These are phyloP conservation scores for Tortrix viridana DNA, from an alignment of 2,888 invertebrate genomes.

Conservation along the genomic window DNA sequence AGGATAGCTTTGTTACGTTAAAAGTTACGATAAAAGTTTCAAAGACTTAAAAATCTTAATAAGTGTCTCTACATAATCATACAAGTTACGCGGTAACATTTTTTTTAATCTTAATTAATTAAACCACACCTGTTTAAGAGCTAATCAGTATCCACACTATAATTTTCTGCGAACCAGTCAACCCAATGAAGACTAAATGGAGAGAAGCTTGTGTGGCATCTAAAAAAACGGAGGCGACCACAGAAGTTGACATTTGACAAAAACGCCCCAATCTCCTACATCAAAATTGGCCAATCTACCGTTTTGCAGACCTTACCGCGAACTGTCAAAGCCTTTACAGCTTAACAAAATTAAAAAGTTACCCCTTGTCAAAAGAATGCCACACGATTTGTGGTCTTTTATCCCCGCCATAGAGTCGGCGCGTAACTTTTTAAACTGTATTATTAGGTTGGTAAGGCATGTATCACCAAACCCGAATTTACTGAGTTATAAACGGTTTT, in stretches of 20 bases:
- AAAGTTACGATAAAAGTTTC: too few relatives aligned
- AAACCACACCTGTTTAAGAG: neutral
- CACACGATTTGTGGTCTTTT: constrained; percentile 46
- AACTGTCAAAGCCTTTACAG: constrained; percentile 78
- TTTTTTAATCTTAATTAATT: too few relatives aligned
- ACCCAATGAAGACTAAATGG: constrained; percentile 50
- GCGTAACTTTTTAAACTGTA: neutral
- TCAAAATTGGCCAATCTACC: constrained; percentile 81
- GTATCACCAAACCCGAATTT: constrained; percentile 75
- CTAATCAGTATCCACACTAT: neutral
- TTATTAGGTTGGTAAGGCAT: constrained; percentile 51
- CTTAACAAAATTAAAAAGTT: constrained; percentile 47
- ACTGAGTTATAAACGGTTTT: constrained; percentile 74
- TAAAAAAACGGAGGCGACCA: constrained; percentile 60
- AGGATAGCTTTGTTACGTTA: too few relatives aligned
- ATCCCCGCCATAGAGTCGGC: constrained; percentile 9
- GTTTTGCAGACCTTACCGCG: constrained; percentile 77
- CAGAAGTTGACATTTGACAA: constrained; percentile 84
- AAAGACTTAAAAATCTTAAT: too few relatives aligned
- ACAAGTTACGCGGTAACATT: too few relatives aligned
- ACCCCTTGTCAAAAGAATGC: constrained; percentile 15
- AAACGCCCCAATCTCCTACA: constrained; percentile 73
- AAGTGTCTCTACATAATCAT: too few relatives aligned
- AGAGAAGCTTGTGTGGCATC: constrained; percentile 45
- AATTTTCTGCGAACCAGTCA: constrained; percentile 44